Evolutionary conservation across 2,888 invertebrate species (phyloP).

Genomic region (Blomia tropicalis): DNA sequence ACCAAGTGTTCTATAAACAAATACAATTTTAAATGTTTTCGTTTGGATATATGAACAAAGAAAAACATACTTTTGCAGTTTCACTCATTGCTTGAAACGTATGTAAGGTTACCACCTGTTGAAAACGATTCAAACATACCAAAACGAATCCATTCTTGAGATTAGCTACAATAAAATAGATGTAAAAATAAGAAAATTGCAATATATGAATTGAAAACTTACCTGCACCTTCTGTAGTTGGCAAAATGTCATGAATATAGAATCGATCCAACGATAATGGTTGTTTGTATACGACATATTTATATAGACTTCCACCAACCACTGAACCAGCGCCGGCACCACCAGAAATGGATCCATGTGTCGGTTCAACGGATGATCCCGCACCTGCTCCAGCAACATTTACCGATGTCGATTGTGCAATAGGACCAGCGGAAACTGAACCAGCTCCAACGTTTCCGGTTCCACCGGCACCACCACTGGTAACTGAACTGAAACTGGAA

Average conservation of each 20-base stretch:
- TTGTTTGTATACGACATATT: constrained; percentile 39
- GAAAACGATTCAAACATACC: constrained; percentile 38
- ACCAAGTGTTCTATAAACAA: constrained; percentile 38
- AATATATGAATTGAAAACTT: constrained; percentile 14
- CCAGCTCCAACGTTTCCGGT: background rate
- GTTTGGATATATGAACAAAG: background rate
- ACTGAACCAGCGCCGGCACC: background rate
- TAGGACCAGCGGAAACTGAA: background rate
- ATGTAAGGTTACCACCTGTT: constrained; percentile 39
- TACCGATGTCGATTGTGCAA: background rate
- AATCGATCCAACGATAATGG: constrained; percentile 39
- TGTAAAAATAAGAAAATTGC: too few species aligned
- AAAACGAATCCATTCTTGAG: constrained; percentile 38
- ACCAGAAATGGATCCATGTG: constrained; percentile 2
- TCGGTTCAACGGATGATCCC: background rate
- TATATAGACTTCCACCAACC: constrained; percentile 30
- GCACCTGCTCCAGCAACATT: background rate
- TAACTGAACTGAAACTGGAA: constrained; percentile 1
- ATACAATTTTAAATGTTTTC: background rate
- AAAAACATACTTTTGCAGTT: constrained; percentile 35
- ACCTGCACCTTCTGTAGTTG: constrained; percentile 31
- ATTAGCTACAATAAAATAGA: constrained; percentile 24
- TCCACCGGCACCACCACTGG: constrained; percentile 2
- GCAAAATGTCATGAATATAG: constrained; percentile 37
- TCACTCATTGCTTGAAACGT: constrained; percentile 39